These are phyloP conservation scores for Metaphire vulgaris DNA, from an alignment of 1,140 invertebrate genomes.

Conservation along the genomic window DNA sequence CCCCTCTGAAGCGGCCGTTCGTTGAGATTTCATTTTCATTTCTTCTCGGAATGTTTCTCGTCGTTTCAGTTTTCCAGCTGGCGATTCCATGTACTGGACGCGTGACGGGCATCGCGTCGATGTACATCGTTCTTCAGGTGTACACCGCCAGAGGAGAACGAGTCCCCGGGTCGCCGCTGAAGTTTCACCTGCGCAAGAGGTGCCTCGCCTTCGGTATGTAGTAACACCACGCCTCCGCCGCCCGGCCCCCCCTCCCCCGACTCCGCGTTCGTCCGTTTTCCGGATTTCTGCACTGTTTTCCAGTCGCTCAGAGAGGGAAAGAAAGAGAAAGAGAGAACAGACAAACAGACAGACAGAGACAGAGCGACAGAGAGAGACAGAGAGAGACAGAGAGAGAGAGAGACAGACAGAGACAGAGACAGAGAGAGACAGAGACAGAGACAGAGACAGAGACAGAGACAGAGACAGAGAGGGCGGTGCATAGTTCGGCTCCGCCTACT, in stretches of 20 bases:
- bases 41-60: too few relatives aligned
- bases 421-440: too few relatives aligned
- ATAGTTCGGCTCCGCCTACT: too few relatives aligned
- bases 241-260: not conserved
- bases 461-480: too few relatives aligned
- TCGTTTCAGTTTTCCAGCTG: constrained; percentile 76
- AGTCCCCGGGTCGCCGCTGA: constrained; percentile 78
- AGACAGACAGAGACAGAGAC: too few relatives aligned
- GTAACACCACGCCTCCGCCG: not conserved
- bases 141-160: constrained; percentile 63
- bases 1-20: too few relatives aligned
- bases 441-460: too few relatives aligned
- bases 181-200: constrained; percentile 83
- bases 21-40: too few relatives aligned
- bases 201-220: constrained; percentile 57
- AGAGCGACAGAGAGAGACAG: not conserved
- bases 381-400: not conserved
- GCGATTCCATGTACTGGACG: constrained; percentile 81
- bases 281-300: not conserved
- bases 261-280: not conserved
- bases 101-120: constrained; percentile 76
- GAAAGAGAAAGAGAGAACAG: not conserved
- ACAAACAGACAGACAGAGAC: not conserved
- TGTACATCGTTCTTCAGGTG: constrained; percentile 80
- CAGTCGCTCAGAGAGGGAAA: too few relatives aligned